phyloP scores from a whole-genome alignment of 2,888 invertebrate genomes.

The Zygogramma bicolorata region DNA sequence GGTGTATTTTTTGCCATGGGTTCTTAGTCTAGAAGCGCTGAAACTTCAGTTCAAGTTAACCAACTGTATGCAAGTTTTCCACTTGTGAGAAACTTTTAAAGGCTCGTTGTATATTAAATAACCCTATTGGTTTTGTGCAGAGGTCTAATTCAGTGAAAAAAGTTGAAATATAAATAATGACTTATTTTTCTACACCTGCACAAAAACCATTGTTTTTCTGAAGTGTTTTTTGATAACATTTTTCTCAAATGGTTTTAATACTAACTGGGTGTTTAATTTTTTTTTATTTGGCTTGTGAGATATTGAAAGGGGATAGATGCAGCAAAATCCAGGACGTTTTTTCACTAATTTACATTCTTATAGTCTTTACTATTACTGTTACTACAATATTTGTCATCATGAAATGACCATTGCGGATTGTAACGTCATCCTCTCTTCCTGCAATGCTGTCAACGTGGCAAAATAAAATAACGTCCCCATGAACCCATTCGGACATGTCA shows the following conservation, averaged over 20 bases:
- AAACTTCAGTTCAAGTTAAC: too few species aligned
- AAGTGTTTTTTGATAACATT: conserved; percentile 29
- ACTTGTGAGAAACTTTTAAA: not conserved
- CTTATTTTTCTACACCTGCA: not conserved
- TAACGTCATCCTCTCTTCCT: too few species aligned
- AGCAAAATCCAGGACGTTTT: not conserved
- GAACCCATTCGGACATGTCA: too few species aligned
- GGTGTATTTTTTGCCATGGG: too few species aligned
- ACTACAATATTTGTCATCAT: too few species aligned
- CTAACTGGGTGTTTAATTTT: conserved; percentile 19
- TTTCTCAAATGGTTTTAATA: conserved; percentile 25
- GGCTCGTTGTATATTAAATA: not conserved
- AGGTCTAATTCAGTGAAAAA: too few species aligned
- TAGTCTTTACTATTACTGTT: not conserved
- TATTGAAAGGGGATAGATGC: not conserved
- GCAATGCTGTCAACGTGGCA: too few species aligned
- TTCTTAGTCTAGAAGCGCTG: too few species aligned
- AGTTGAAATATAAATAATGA: too few species aligned
- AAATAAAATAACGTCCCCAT: too few species aligned
- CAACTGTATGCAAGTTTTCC: not conserved
- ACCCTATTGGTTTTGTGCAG: conserved; percentile 6
- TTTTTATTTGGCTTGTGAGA: not conserved
- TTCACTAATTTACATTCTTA: not conserved
- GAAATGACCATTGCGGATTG: too few species aligned
- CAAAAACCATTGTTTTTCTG: conserved; percentile 20